phyloP scores from a whole-genome alignment of 2,888 invertebrate species.

The Zaprionus obscuricornis region DNA sequence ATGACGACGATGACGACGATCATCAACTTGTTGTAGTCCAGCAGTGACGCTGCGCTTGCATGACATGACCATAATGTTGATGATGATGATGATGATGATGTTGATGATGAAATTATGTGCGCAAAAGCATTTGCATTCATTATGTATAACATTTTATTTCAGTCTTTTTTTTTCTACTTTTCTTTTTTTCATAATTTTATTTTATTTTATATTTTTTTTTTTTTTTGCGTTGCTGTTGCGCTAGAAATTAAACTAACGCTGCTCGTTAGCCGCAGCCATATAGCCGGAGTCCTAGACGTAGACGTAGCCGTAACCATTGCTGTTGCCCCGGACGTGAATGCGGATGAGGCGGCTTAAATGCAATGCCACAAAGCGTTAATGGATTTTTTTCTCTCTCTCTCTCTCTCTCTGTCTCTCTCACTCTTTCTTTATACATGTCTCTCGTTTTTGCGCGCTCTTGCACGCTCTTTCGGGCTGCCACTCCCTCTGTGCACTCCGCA shows the following conservation, averaged over 20 bases:
- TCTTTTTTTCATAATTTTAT: conserved; percentile 32
- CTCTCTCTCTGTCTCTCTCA: conserved; percentile 1
- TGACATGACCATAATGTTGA: conserved; percentile 1
- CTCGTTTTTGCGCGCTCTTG: too few relatives aligned
- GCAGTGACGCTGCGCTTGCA: neutral
- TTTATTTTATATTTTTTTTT: conserved; percentile 25
- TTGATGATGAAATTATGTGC: conserved; percentile 76
- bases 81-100: conserved; percentile 35
- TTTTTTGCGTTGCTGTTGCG: conserved; percentile 29
- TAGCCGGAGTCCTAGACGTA: neutral
- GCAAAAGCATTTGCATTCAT: conserved; percentile 79
- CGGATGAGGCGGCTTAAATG: conserved; percentile 64
- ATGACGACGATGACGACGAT: conserved; percentile 9
- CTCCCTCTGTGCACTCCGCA: too few relatives aligned
- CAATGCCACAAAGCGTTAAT: conserved; percentile 78
- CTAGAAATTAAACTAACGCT: conserved; percentile 79
- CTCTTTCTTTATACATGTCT: neutral
- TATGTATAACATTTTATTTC: conserved; percentile 63
- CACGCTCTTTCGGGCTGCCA: too few relatives aligned
- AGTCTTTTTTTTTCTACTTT: neutral
- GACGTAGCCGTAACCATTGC: neutral
- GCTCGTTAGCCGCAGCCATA: conserved; percentile 60
- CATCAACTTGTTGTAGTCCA: conserved; percentile 12
- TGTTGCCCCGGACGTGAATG: conserved; percentile 20
- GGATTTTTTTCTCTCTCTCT: conserved; percentile 55